phyloP scores from a whole-genome alignment of 2,888 invertebrate genomes.

The Eupelmus urozonus region DNA sequence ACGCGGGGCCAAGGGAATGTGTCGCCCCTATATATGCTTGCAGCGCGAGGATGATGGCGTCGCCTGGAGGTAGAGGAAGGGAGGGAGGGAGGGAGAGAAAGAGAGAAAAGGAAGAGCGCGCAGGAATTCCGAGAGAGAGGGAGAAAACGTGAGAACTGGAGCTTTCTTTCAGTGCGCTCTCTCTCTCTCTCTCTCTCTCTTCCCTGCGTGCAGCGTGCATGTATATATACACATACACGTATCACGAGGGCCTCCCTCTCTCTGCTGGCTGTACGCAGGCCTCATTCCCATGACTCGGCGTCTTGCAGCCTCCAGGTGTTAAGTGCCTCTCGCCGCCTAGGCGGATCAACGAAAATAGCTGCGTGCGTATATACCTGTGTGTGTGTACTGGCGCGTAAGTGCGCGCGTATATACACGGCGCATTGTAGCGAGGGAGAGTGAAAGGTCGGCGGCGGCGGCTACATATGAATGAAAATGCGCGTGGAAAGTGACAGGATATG shows the following conservation, averaged over 20 bases:
- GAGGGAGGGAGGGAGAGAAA: constrained; percentile 1
- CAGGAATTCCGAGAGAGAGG: constrained; percentile 35
- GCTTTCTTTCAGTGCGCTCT: constrained; percentile 27
- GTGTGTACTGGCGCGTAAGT: too few species aligned
- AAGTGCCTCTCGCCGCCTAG: too few species aligned
- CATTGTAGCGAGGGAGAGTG: constrained; percentile 2
- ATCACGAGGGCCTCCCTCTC: neutral
- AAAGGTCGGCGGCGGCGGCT: neutral
- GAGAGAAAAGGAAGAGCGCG: constrained; percentile 14
- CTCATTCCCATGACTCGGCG: too few species aligned
- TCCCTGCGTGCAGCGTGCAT: constrained; percentile 1
- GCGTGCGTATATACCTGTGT: neutral
- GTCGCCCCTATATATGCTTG: too few species aligned
- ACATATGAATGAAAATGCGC: constrained; percentile 37
- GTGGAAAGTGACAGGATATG: constrained; percentile 35
- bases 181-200: neutral
- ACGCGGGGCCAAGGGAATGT: too few species aligned
- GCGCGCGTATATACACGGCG: too few species aligned
- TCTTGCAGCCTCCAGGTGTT: too few species aligned
- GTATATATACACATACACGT: neutral
- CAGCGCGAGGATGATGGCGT: neutral
- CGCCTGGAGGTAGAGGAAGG: neutral
- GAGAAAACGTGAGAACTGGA: constrained; percentile 49
- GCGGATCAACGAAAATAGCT: neutral
- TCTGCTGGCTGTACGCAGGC: neutral